A percentile compares a stretch with the other conserved stretches of the same genome.
Evolutionary conservation across 2,797 vertebrate genomes (phyloP).

Genomic region (Sarcophilus harrisii): DNA sequence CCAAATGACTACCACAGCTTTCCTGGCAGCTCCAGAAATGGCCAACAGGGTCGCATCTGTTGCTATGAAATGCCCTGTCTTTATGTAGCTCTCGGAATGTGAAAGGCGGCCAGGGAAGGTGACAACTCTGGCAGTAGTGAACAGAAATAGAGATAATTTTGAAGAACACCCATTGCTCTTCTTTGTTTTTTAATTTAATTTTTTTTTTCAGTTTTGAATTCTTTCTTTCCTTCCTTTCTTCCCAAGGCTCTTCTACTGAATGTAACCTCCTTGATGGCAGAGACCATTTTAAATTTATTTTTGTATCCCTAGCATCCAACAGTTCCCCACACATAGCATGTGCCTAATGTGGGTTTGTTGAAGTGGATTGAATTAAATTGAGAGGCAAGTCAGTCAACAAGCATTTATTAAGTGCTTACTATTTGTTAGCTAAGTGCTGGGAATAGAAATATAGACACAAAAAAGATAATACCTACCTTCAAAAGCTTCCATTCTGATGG

Average conservation of each 20-base stretch:
- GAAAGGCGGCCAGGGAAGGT: background rate
- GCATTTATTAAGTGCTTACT: background rate
- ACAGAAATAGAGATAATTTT: background rate
- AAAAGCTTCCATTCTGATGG: background rate
- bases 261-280: background rate
- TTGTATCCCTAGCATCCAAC: background rate
- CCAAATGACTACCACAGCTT: background rate
- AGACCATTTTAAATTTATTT: background rate
- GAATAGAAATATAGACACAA: background rate
- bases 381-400: background rate
- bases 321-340: background rate
- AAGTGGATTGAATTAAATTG: background rate
- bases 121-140: background rate
- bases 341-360: background rate
- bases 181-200: background rate
- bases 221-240: background rate
- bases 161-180: background rate
- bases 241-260: background rate
- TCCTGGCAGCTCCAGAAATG: conserved; percentile 1
- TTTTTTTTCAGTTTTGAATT: background rate
- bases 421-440: background rate
- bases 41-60: background rate
- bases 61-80: conserved; percentile 45
- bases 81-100: background rate
- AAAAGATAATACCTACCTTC: background rate